A percentile compares a stretch with the other conserved stretches of the same genome.
Evolutionary conservation across 2,113 vertebrate species (phyloP).

Genomic region (Bubo blakistoni): DNA sequence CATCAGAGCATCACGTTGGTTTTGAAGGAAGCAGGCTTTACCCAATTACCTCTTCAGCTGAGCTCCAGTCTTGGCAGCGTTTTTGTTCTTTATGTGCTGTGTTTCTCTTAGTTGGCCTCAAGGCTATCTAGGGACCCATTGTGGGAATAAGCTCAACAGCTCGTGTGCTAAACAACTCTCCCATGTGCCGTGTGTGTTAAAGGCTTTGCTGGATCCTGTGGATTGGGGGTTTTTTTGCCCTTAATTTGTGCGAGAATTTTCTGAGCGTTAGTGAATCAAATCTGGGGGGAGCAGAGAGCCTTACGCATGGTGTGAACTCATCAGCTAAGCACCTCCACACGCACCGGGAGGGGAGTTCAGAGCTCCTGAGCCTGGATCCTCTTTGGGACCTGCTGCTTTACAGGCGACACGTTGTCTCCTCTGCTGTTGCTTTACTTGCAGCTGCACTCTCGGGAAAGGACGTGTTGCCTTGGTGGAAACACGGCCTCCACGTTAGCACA

Average conservation of each 20-base stretch:
- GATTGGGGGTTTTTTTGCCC: neutral
- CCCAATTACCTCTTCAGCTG: neutral
- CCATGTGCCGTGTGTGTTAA: neutral
- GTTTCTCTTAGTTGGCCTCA: neutral
- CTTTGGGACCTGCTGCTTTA: neutral
- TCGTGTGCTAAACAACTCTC: neutral
- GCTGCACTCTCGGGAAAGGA: rapidly evolving
- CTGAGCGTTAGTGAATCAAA: too few species aligned
- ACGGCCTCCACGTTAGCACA: rapidly evolving
- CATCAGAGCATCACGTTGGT: neutral
- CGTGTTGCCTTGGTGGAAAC: neutral
- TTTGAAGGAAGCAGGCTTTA: neutral
- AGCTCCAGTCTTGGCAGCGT: neutral
- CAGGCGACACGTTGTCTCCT: rapidly evolving
- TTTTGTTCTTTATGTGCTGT: neutral
- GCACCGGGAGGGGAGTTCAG: neutral
- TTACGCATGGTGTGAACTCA: rapidly evolving
- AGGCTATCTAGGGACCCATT: neutral
- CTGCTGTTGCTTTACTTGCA: neutral
- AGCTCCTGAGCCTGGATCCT: neutral
- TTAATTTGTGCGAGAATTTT: neutral
- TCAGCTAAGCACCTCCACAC: neutral
- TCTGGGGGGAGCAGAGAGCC: neutral
- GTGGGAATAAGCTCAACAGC: neutral
- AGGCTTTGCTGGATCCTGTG: neutral